Conservation (phyloP, 2,113 vertebrate genomes). For the Australoheros scitulus region DNA sequence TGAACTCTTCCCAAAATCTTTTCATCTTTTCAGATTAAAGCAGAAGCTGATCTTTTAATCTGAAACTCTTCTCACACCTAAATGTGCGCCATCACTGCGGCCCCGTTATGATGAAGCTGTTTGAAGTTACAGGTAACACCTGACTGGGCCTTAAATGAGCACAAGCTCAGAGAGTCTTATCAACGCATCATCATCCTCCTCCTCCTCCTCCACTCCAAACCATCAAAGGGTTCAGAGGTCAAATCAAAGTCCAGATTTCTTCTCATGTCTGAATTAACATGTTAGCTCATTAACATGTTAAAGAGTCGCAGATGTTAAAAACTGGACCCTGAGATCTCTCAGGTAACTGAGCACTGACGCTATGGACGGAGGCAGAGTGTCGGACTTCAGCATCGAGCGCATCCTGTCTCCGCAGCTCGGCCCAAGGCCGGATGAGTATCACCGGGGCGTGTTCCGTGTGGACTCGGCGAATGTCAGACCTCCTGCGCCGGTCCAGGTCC, state of each 20-base stretch:
- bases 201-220: background rate
- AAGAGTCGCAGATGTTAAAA: background rate
- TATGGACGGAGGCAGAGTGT: slow-evolving; percentile 43
- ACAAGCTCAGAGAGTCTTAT: background rate
- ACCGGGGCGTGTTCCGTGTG: background rate
- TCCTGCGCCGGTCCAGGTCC: background rate
- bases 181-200: background rate
- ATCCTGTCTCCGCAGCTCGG: slow-evolving; percentile 68
- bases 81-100: background rate
- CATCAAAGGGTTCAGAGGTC: slow-evolving; percentile 23
- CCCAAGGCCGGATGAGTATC: background rate
- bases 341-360: background rate
- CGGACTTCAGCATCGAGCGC: slow-evolving; percentile 77
- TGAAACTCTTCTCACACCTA: background rate
- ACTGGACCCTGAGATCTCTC: background rate
- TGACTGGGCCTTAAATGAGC: background rate
- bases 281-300: slow-evolving; percentile 16
- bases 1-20: background rate
- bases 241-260: slow-evolving; percentile 28
- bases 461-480: background rate
- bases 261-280: background rate
- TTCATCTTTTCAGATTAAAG: background rate
- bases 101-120: background rate
- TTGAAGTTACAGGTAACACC: slow-evolving; percentile 7
- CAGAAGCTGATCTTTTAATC: background rate